Evolutionary conservation across 1,140 invertebrate species (phyloP).

Genomic region (Sycophila sp.): DNA sequence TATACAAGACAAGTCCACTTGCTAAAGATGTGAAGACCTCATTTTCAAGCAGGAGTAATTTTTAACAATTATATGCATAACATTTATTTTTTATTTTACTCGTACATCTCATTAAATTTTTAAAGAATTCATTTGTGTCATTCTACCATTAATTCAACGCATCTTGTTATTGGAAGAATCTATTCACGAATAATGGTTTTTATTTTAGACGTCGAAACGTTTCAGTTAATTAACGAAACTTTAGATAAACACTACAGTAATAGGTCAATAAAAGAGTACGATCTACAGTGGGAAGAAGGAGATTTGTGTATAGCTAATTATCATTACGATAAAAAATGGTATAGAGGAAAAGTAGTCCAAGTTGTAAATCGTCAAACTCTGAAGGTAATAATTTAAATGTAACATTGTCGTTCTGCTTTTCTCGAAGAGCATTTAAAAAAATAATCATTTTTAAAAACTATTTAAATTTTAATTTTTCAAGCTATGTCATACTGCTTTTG

Average conservation of each 20-base stretch:
- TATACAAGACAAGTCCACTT: too few relatives aligned
- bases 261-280: constrained; percentile 59
- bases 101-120: too few relatives aligned
- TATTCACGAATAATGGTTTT: constrained; percentile 12
- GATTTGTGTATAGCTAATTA: constrained; percentile 74
- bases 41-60: too few relatives aligned
- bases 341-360: constrained; percentile 59
- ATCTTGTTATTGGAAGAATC: neutral
- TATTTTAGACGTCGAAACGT: constrained; percentile 52
- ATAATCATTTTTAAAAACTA: neutral
- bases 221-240: constrained; percentile 66
- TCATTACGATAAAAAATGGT: constrained; percentile 70
- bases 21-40: too few relatives aligned
- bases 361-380: constrained; percentile 40
- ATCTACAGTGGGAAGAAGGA: constrained; percentile 66
- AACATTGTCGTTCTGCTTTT: too few relatives aligned
- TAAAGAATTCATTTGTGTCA: too few relatives aligned
- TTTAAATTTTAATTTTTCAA: neutral
- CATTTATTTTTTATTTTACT: too few relatives aligned
- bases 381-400: constrained; percentile 43
- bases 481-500: neutral
- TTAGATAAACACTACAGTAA: constrained; percentile 66
- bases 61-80: too few relatives aligned
- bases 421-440: too few relatives aligned
- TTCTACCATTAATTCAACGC: too few relatives aligned